Evolutionary conservation across 2,113 vertebrate genomes (phyloP).

Genomic region (Bubo scandiacus): DNA sequence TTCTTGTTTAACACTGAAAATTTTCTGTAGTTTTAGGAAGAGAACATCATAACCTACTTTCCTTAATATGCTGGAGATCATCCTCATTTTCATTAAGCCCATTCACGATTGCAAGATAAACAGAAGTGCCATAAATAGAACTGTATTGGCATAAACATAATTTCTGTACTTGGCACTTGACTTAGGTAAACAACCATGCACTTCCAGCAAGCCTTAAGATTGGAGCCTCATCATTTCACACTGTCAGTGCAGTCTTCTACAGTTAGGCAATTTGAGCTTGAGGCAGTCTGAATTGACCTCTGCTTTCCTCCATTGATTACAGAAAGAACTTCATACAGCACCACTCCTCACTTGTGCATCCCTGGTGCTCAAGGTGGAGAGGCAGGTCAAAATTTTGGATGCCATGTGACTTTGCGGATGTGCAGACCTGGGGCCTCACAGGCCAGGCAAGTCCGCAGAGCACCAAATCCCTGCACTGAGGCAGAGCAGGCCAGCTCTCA

Average conservation of each 20-base stretch:
- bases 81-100: slow-evolving; percentile 28
- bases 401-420: neutral
- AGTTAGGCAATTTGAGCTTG: neutral
- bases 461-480: neutral
- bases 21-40: slow-evolving; percentile 5
- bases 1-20: neutral
- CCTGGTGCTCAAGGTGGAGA: rapidly evolving
- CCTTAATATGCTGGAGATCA: neutral
- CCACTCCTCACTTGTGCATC: rapidly evolving
- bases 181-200: slow-evolving; percentile 21
- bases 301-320: neutral
- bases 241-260: neutral
- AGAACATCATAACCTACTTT: slow-evolving; percentile 42
- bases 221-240: neutral
- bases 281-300: neutral
- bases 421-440: neutral
- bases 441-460: rapidly evolving
- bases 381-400: neutral
- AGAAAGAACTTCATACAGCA: neutral
- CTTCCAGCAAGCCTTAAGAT: neutral
- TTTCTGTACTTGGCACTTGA: slow-evolving; percentile 15
- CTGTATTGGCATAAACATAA: slow-evolving; percentile 29
- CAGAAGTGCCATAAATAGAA: slow-evolving; percentile 23
- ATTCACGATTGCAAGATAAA: neutral
- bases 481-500: neutral